phyloP scores from a whole-genome alignment of 2,113 vertebrate genomes.

The Bucco capensis region DNA sequence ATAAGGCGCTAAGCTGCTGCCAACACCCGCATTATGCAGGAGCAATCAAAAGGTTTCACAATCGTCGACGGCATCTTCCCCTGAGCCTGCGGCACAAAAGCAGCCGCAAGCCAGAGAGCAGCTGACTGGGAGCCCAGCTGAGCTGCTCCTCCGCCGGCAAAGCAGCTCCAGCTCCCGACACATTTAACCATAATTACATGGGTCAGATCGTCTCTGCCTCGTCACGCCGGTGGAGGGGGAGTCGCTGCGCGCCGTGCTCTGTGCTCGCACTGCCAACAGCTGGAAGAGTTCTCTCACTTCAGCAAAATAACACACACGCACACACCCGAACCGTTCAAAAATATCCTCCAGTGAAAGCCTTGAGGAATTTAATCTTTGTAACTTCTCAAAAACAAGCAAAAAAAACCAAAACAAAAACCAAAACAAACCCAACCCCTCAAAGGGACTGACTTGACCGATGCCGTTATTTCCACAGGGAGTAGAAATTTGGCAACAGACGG shows the following conservation, averaged over 20 bases:
- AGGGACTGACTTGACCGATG: not conserved
- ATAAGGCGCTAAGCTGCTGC: not conserved
- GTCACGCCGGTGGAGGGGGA: not conserved
- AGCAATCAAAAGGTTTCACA: constrained; percentile 2
- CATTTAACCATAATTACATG: constrained; percentile 22
- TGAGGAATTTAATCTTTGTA: not conserved
- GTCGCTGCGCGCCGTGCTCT: accelerated
- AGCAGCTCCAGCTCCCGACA: not conserved
- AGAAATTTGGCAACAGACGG: constrained; percentile 9
- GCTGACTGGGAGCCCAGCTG: constrained; percentile 25
- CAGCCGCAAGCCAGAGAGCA: not conserved
- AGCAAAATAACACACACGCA: not conserved
- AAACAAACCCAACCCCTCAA: not conserved
- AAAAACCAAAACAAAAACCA: not conserved
- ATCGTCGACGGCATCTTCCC: not conserved
- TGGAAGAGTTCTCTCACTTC: not conserved
- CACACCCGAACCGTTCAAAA: not conserved
- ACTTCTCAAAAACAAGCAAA: not conserved
- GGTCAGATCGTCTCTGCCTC: not conserved
- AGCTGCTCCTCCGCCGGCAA: not conserved
- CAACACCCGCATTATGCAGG: not conserved
- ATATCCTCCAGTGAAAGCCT: not conserved
- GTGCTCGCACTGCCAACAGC: not conserved
- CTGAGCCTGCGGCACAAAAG: not conserved
- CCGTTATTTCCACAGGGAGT: constrained; percentile 4